A percentile compares a stretch with the other conserved stretches of the same genome.
Conservation (phyloP, 2,888 invertebrate species). For the Eupithecia abbreviata region DNA sequence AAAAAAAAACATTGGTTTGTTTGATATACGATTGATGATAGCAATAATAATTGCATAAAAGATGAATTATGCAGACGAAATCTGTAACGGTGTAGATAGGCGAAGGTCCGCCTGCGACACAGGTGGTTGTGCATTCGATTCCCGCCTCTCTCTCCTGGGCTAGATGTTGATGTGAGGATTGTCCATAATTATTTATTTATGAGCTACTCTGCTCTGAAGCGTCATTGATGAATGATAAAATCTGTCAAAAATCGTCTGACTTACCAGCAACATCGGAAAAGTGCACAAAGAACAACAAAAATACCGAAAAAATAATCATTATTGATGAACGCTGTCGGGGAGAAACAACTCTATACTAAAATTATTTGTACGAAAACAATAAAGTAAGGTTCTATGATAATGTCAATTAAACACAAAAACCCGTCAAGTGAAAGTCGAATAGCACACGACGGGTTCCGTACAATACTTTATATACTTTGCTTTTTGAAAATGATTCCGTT, state of each 20-base stretch:
- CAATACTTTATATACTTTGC: not conserved
- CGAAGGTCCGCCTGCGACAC: too few relatives aligned
- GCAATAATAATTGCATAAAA: not conserved
- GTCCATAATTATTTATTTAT: too few relatives aligned
- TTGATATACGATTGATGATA: not conserved
- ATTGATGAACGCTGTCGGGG: not conserved
- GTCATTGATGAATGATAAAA: not conserved
- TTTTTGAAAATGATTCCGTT: too few relatives aligned
- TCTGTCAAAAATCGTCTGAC: not conserved
- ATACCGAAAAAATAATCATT: not conserved
- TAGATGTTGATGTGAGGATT: too few relatives aligned
- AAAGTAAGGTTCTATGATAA: not conserved
- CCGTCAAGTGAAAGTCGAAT: not conserved
- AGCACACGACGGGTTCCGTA: not conserved
- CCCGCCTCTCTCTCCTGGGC: too few relatives aligned
- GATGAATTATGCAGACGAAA: not conserved
- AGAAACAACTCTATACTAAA: not conserved
- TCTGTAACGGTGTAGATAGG: too few relatives aligned
- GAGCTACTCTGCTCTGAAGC: not conserved
- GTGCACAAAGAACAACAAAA: slow-evolving; percentile 4
- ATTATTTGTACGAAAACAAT: not conserved
- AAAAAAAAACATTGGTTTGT: not conserved
- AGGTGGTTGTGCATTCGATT: too few relatives aligned
- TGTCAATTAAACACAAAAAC: not conserved
- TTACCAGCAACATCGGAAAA: not conserved